phyloP scores from a whole-genome alignment of 1,140 invertebrate genomes.

The Drosophila aff. region DNA sequence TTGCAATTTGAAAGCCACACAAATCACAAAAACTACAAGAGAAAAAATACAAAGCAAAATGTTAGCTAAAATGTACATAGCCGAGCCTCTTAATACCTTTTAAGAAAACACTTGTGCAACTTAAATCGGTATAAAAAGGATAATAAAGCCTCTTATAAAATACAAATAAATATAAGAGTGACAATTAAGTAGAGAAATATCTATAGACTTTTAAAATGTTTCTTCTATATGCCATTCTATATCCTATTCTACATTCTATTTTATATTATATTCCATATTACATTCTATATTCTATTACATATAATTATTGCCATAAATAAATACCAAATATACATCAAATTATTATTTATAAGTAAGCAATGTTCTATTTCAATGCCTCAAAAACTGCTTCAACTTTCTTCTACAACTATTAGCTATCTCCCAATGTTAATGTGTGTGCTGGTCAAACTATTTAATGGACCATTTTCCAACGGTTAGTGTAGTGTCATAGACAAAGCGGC shows the following conservation, averaged over 20 bases:
- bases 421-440: not conserved
- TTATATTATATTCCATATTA: not conserved
- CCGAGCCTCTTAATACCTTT: constrained; percentile 7
- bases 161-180: no score
- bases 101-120: not conserved
- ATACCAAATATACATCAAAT: not conserved
- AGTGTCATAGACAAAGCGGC: constrained; percentile 21
- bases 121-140: not conserved
- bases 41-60: constrained; percentile 21
- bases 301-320: no score
- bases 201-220: no score
- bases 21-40: constrained; percentile 67
- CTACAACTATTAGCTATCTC: not conserved
- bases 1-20: constrained; percentile 81
- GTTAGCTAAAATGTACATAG: constrained; percentile 4
- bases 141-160: no score
- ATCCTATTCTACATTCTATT: no score
- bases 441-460: constrained; percentile 3
- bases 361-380: not conserved
- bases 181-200: no score
- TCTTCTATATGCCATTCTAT: no score
- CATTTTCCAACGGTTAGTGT: constrained; percentile 1
- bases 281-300: not conserved
- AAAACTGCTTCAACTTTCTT: not conserved
- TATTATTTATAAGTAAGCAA: not conserved